Base-by-base conservation (phyloP, 2,888 invertebrate genomes). In the Alentia gelatinosa region DNA sequence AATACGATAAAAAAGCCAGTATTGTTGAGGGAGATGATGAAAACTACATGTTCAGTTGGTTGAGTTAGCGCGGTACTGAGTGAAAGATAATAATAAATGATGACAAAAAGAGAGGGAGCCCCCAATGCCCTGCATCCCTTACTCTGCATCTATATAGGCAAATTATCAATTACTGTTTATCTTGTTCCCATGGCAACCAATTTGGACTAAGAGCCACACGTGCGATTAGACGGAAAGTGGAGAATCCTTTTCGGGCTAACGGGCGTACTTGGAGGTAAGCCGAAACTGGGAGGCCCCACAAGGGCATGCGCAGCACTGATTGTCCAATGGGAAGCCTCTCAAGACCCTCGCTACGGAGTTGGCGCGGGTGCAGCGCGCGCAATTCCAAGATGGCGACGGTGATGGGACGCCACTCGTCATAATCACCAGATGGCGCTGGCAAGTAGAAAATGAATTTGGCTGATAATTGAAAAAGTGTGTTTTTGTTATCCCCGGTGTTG, bases 401-500 rank as follows among this genome's bases (percentile, higher is more conserved):
- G 79, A 79, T 35, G 79, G 79, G 74, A 33, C 74, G 79, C 79
- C 37, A 79, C 79, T 39, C 39, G 39, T 79, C 79, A 79, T 79
- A 79, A 79, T 79, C 37, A 79, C 37, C 79, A 79, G 79, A 79
- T 79, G 79, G 79, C 79, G 79, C 39, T 79, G 79, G 79, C 79
- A 79, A 79, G 79, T 33, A 79, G 79, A 79, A 79, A 35, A 79
- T 79, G 79, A 79, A 79, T 79, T 79, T 79, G 79, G 79, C 79
- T 79, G 79, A 79, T 79, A 79, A 79, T 79, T 79, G 79, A 79
- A 79, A 79, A 79, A 79, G 79, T 79, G 79, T 79, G 79, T 79
- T 79, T 79, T 79, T 79, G 79, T 79, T 79, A 79, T 79, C 79
- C 79, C 15, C 23, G 0, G 35, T 26, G 79, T n/a, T 79, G 79